Evolutionary conservation across 2,113 vertebrate species (phyloP), one percentile per base, ranked within the genome.

Genomic region (Suricata suricatta): DNA sequence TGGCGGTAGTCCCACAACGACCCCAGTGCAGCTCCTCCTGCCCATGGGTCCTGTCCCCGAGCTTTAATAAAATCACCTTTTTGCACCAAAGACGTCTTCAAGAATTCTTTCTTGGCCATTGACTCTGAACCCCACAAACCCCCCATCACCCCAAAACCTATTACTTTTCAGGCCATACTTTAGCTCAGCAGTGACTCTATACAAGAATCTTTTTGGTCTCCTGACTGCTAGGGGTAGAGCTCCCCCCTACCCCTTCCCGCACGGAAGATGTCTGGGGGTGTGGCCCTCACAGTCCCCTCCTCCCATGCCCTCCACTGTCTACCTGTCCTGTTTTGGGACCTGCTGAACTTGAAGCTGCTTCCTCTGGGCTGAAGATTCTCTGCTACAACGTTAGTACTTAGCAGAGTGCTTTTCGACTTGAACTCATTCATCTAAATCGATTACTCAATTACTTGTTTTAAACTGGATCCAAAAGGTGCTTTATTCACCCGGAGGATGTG

Each of bases 241-340:
- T 41, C 41, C 41, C 7, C 7, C 7, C 4, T 2, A 7, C 7
- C 12, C 4, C 19, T 12, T n/a, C n/a, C n/a, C n/a, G n/a, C n/a
- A n/a, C 15, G 16, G 29, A 64, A 17, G 77, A 5, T 7, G 44
- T 14, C 50, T 5, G 27, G 12, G 2, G 27, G 17, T 2, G 50
- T 33, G 77, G 35, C 50, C 23, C 17, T n/a, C 90, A 60, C 29
- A 13, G 66, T 52, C 29, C 29, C 35, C 25, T 9, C 2, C n/a
- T 4, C 6, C 8, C 19, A 16, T 10, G 2, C 63, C 47, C 2
- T 0, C 47, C 19, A 1, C 47, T 57, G 27, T 50, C 41, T 14
- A 16, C 8, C 19, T 31, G 9, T 19, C 64, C 50, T 3, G 27
- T 9, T 69, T 27, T 25, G n/a, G 35, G 13, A 17, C n/a, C 66